Evolutionary conservation across 1,140 invertebrate genomes (phyloP).

Genomic region (Dufourea novaeangliae): DNA sequence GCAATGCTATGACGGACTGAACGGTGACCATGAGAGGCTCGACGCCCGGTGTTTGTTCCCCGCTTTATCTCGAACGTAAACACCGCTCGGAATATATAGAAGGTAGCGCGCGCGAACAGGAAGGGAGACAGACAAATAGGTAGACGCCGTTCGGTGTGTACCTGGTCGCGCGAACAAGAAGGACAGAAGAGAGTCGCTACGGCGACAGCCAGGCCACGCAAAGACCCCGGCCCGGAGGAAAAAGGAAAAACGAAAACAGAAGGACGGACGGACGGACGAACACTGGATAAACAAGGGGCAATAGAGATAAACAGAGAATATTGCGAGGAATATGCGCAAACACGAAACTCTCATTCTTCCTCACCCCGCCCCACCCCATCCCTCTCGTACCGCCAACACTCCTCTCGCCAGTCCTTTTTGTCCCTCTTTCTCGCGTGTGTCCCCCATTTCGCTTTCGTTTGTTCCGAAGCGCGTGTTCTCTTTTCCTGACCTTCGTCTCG

Average conservation of each 20-base stretch:
- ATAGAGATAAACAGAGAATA: conserved; percentile 80
- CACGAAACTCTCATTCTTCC: conserved; percentile 69
- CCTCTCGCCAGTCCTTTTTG: background rate
- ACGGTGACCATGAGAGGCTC: conserved; percentile 74
- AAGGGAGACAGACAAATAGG: conserved; percentile 40
- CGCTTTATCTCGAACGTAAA: conserved; percentile 79
- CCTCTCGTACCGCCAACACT: conserved; percentile 4
- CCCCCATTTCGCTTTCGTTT: conserved; percentile 62
- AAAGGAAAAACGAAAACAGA: conserved; percentile 71
- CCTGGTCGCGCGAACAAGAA: conserved; percentile 42
- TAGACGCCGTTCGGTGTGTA: conserved; percentile 41
- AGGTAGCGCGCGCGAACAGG: conserved; percentile 40
- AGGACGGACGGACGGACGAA: conserved; percentile 70
- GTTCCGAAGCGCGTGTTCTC: conserved; percentile 50
- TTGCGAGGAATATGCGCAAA: conserved; percentile 79
- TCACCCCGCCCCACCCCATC: conserved; percentile 29
- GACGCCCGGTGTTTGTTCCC: conserved; percentile 78
- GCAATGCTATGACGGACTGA: conserved; percentile 67
- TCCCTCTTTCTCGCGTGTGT: conserved; percentile 28
- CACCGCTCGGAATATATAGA: conserved; percentile 73
- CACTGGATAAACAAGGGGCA: conserved; percentile 79
- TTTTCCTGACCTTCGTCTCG: conserved; percentile 55
- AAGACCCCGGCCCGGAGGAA: conserved; percentile 61
- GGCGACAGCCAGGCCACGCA: conserved; percentile 57
- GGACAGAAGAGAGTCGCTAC: conserved; percentile 38